Evolutionary conservation across 2,888 invertebrate species (phyloP), one percentile per base, ranked within the genome.

Genomic region (Orchesellides sinensis): DNA sequence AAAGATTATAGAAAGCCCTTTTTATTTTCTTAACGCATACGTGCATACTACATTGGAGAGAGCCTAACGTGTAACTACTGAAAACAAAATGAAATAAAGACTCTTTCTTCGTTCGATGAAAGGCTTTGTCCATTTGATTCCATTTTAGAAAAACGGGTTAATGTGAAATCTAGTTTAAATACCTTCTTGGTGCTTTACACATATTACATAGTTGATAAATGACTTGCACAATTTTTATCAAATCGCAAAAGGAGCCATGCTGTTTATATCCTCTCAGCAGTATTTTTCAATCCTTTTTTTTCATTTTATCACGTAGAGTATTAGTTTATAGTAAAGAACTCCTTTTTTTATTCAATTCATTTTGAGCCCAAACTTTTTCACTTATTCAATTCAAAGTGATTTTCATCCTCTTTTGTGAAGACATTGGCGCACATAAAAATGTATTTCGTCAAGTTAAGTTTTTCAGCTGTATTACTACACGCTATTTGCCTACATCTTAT

Each of bases 151-250:
- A 66, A 77, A 77, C 68, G 77, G 77, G 77, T 77, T 77, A 68
- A 77, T 68, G 68, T 59, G 47, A 68, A 75, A 68, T 77, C 68
- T 68, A 59, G 65, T 75, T 75, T 66, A 75, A 75, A 66, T 54
- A 54, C 56, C 52, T 29, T 8, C 32, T 66, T 66, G 66, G 75
- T 66, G 75, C 75, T 75, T 66, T 77, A 69, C 65, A 74, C 29
- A 49, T 32, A 52, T n/a, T 63, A 45, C 59, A 59, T 66, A 70
- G 17, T 61, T 70, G 27, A 78, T 61, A 70, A 63, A 78, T 78
- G 77, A 77, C 78, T 78, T 78, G 78, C 78, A 78, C 70, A 78
- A 78, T 70, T 69, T 72, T 52, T 69, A 61, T 69, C 66, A 66
- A 68, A 77, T 77, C 54, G 77, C 77, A 47, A 77, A 77, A 68